phyloP scores from a whole-genome alignment of 2,797 vertebrate species.

The Leptodactylus fallax region DNA sequence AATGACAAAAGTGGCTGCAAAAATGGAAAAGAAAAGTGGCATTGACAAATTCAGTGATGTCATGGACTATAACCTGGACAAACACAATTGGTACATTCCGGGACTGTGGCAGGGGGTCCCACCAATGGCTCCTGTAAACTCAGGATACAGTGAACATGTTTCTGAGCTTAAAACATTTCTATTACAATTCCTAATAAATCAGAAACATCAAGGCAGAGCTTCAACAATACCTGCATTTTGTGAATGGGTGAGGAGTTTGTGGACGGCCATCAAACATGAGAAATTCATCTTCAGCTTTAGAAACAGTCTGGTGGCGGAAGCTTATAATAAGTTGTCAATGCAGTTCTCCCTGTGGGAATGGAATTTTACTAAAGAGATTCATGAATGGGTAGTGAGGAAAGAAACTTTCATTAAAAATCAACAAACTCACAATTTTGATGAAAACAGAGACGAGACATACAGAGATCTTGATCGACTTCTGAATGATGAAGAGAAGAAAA shows the following conservation, averaged over 20 bases:
- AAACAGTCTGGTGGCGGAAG: conserved; percentile 1
- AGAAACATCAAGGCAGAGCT: conserved; percentile 42
- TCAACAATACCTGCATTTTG: conserved; percentile 73
- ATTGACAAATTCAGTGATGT: conserved; percentile 69
- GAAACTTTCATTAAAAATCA: conserved; percentile 64
- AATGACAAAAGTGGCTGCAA: conserved; percentile 62
- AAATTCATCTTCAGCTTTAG: conserved; percentile 41
- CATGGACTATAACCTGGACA: conserved; percentile 71
- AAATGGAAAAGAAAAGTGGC: conserved; percentile 66
- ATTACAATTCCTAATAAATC: conserved; percentile 73
- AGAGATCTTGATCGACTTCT: neutral
- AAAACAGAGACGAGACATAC: neutral
- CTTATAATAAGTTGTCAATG: neutral
- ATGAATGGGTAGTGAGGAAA: conserved; percentile 55
- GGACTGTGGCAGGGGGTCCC: conserved; percentile 59
- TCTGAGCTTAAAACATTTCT: conserved; percentile 79
- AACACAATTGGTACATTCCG: conserved; percentile 72
- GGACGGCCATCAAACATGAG: conserved; percentile 71
- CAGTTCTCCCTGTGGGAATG: neutral
- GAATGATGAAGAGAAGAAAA: conserved; percentile 6
- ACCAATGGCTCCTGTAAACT: conserved; percentile 73
- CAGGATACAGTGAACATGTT: conserved; percentile 76
- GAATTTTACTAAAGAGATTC: neutral
- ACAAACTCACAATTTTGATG: neutral
- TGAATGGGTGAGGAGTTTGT: conserved; percentile 73